Conservation (phyloP, 2,888 invertebrate species). For the Spisula subtruncata region DNA sequence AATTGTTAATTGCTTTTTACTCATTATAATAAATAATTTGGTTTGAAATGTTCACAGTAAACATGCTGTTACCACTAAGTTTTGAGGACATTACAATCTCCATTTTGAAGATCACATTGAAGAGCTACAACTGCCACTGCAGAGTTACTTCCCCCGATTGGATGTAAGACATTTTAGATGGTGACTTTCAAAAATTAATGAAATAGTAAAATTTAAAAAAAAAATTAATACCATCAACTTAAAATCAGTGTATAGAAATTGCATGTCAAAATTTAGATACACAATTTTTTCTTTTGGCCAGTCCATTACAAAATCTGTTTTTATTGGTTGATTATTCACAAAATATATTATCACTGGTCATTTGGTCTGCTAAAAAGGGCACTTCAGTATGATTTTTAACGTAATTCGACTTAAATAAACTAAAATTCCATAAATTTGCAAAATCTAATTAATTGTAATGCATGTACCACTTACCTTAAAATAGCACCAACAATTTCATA, state of each 20-base stretch:
- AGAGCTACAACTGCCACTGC: not conserved
- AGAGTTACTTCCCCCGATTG: not conserved
- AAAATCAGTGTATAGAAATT: no score
- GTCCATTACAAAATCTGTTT: no score
- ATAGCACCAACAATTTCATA: not conserved
- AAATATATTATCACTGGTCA: no score
- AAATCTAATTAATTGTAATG: not conserved
- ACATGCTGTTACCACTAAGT: not conserved
- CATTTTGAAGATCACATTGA: not conserved
- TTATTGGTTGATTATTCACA: no score
- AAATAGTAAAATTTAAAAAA: no score
- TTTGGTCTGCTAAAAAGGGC: no score
- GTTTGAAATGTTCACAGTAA: not conserved
- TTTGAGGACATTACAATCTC: not conserved
- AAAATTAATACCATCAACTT: no score
- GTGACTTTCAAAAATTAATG: no score
- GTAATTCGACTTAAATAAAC: not conserved
- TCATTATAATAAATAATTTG: not conserved
- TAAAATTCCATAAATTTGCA: not conserved
- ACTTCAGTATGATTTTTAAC: no score
- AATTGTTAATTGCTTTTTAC: slow-evolving; percentile 14
- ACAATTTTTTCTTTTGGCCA: no score
- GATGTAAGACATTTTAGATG: not conserved
- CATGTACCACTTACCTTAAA: not conserved
- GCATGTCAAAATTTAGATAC: no score